Base-by-base conservation (phyloP, 2,888 invertebrate species). In the Metalampra italica region DNA sequence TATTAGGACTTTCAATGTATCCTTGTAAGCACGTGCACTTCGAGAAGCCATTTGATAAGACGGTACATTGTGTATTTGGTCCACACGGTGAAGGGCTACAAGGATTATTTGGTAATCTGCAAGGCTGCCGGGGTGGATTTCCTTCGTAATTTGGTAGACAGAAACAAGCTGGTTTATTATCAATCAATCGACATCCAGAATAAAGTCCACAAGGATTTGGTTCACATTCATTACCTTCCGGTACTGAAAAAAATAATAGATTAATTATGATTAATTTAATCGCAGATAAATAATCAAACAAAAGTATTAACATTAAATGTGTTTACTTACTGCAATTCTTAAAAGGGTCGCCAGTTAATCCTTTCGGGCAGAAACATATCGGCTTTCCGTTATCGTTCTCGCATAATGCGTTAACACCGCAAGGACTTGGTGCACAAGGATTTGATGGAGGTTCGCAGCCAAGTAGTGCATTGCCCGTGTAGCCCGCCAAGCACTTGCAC, bases 321-420 rank as follows among this genome's bases (percentile, higher is more conserved):
- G 22, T 22, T 22, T 22, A 94, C 96, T 92, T 92, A 96, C 96
- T 95, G 92, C 96, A 97, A 82, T 93, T 94, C 72, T 94, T 92
- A 75, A 96, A 96, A 40, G 97, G 97, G 91, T 97, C 96, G 78
- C 97, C 97, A 3, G 96, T 97, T 55, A 96, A 88, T 54, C 96
- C 96, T 78, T 95, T 96, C 0, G 96, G 96, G 71, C 97, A 97
- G 85, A 92, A 95, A 70, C 97, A 97, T 59, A 97, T 94, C 1
- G 97, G 96, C 75, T 94, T 94, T 45, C 96, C 96, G 64, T 94
- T 93, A 64, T 96, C 95, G 45, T 93, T 91, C 84, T 96, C 96
- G 72, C 97, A 97, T 55, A 94, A 82, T 1, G 97, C 96, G 67
- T 95, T 94, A 1, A 91, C 81, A n/a, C 97, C 97, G 66, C 96